Evolutionary conservation across 2,797 vertebrate species (phyloP).

Genomic region (Ciconia nigra): DNA sequence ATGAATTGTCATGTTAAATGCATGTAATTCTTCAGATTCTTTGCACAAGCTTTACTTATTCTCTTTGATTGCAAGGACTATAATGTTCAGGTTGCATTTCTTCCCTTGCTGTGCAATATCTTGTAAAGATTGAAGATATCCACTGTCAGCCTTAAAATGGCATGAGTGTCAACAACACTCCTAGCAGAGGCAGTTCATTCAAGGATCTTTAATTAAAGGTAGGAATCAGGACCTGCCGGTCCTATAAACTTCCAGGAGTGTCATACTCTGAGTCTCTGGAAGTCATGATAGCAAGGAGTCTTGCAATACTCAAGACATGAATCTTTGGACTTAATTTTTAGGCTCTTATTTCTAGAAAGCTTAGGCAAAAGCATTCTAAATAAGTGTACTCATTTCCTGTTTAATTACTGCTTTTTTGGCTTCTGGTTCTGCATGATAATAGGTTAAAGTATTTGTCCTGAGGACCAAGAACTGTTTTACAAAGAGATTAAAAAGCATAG

Average conservation of each 20-base stretch:
- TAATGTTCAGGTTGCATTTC: neutral
- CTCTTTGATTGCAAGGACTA: neutral
- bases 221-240: neutral
- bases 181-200: neutral
- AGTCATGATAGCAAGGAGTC: neutral
- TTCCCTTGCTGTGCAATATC: neutral
- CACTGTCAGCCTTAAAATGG: neutral
- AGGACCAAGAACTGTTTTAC: neutral
- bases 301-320: neutral
- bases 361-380: neutral
- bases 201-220: neutral
- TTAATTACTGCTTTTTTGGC: neutral
- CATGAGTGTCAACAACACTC: neutral
- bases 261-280: neutral
- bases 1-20: neutral
- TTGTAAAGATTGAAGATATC: neutral
- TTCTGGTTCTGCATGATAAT: neutral
- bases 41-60: neutral
- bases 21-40: neutral
- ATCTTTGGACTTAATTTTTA: neutral
- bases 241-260: neutral
- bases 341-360: neutral
- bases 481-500: neutral
- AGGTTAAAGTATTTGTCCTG: neutral
- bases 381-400: neutral